Evolutionary conservation across 2,797 vertebrate genomes (phyloP).

Genomic region (Lophotriccus pileatus): DNA sequence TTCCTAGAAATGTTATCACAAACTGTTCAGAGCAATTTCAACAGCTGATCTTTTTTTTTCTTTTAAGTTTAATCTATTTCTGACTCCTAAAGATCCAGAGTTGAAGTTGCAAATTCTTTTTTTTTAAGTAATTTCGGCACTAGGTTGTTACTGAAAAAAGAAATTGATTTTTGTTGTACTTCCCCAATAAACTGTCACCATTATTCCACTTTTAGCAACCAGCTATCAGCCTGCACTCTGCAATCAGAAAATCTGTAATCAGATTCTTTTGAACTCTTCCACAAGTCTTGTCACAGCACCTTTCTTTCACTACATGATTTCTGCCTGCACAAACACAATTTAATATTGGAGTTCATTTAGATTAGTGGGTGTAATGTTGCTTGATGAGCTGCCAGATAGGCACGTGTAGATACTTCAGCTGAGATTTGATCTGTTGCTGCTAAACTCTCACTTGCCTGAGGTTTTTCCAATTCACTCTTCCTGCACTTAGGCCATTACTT

Average conservation of each 20-base stretch:
- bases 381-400: constrained; percentile 44
- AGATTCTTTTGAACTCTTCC: constrained; percentile 33
- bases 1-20: not conserved
- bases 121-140: not conserved
- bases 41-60: not conserved
- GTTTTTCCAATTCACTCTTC: constrained; percentile 52
- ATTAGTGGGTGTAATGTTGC: not conserved
- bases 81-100: not conserved
- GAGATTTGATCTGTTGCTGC: constrained; percentile 37
- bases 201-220: not conserved
- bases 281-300: not conserved
- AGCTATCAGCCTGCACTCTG: not conserved
- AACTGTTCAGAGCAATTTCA: not conserved
- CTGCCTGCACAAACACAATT: constrained; percentile 34
- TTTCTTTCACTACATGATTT: not conserved
- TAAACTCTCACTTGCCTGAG: constrained; percentile 49
- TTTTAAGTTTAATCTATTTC: not conserved
- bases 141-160: not conserved
- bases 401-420: constrained; percentile 2
- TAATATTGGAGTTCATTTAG: constrained; percentile 18
- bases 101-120: not conserved
- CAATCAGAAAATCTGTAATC: constrained; percentile 36
- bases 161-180: not conserved
- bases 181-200: not conserved
- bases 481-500: constrained; percentile 32